These are phyloP conservation scores for Lithophane socia DNA, from an alignment of 2,888 invertebrate species.

Conservation along the genomic window DNA sequence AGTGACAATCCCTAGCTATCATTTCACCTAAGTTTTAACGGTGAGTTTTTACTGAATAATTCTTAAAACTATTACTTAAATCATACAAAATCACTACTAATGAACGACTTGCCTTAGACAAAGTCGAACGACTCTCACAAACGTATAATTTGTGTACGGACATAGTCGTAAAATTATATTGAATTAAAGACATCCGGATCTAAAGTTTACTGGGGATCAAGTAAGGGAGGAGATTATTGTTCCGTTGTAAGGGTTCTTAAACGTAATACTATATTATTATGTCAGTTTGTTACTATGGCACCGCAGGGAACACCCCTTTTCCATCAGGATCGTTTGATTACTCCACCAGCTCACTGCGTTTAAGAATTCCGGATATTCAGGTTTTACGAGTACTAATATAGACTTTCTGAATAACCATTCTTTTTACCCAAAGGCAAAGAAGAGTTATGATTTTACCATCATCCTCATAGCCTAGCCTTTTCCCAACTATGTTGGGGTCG, in stretches of 20 bases:
- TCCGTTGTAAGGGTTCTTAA: background rate
- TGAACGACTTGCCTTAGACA: slow-evolving; percentile 13
- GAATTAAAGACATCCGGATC: slow-evolving; percentile 28
- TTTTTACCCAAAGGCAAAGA: background rate
- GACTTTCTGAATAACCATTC: background rate
- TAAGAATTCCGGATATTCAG: background rate
- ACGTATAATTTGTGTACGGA: slow-evolving; percentile 49
- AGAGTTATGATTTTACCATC: background rate
- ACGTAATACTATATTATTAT: background rate
- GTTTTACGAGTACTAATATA: background rate
- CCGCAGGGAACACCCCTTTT: background rate
- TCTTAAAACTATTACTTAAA: no score
- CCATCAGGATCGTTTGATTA: background rate
- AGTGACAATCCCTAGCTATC: no score
- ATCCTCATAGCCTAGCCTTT: no score
- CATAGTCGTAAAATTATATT: slow-evolving; percentile 52
- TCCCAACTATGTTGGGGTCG: no score
- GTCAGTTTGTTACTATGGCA: background rate
- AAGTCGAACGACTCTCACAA: slow-evolving; percentile 18
- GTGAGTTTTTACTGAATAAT: no score
- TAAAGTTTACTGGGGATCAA: slow-evolving; percentile 35
- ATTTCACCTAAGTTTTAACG: no score
- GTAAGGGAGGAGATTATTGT: slow-evolving; percentile 21
- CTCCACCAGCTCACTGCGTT: background rate
- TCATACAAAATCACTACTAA: background rate